Evolutionary conservation across 2,113 vertebrate genomes (phyloP), one percentile per base, ranked within the genome.

Genomic region (Gadus macrocephalus): DNA sequence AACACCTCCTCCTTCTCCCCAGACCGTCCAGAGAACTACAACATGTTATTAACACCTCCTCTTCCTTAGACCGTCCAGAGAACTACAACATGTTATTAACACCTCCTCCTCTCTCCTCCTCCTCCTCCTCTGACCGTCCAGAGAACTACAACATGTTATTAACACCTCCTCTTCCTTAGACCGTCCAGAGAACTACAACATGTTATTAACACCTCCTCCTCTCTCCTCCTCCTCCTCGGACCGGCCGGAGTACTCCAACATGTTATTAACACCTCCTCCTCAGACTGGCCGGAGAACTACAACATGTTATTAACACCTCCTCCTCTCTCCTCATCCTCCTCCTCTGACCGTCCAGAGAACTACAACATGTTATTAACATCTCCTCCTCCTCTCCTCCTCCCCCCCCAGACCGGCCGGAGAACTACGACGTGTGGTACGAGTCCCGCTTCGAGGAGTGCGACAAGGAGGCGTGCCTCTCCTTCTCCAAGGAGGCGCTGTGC

Each of bases 371-470:
- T 87, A 83, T 89, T 77, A 78, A 28, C 53, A 42, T 19, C 20
- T 6, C 2, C 35, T 16, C 2, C 15, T 11, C 16, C 22, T 62
- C 69, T 15, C 68, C 69, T 71, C n/a, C 35, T 15, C 22, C 42
- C 12, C 27, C 5, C 63, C 49, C 91, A 99, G 97, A 97, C 88
- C 98, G 98, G 87, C 97, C 97, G 59, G 97, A 99, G 78, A 98
- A 91, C 88, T 98, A 94, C 84, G 97, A 99, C 62, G 93, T 95
- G 5, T 99, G 97, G 97, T 99, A 99, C 14, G 97, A 99, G 85
- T 99, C 96, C 91, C 97, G 95, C 63, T 97, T 96, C 49, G 97
- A 99, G 84, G 96, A 98, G 84, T 98, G 97, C 75, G 97, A 98
- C 85, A 93, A 97, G 73, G 97, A 99, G 84, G 96, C 97, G 80